A percentile compares a stretch with the other conserved stretches of the same genome.
Conservation (phyloP, 2,797 vertebrate species). For the Phyllotis vaccarum region DNA sequence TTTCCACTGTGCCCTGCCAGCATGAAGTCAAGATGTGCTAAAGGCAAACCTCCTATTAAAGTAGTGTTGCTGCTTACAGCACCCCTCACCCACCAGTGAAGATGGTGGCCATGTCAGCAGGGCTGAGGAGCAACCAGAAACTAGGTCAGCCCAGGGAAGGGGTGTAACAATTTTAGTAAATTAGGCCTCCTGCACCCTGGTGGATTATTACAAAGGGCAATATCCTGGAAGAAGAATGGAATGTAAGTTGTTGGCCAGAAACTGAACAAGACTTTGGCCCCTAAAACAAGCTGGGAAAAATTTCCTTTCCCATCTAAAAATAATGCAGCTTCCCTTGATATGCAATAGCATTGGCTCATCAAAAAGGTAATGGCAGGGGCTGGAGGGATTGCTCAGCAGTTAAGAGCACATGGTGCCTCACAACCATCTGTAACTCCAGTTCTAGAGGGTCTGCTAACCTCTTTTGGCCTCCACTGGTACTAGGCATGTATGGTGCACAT, state of each 20-base stretch:
- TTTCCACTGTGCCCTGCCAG: background rate
- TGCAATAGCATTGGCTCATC: background rate
- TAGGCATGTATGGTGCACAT: too few species aligned
- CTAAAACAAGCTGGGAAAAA: background rate
- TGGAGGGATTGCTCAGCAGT: background rate
- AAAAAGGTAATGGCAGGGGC: background rate
- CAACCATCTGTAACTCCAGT: background rate
- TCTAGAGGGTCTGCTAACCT: background rate
- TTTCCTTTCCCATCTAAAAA: slow-evolving; percentile 25
- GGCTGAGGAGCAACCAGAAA: background rate
- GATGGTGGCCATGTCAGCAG: background rate
- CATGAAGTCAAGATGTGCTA: background rate
- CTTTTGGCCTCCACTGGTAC: background rate
- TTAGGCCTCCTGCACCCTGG: background rate
- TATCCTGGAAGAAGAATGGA: slow-evolving; percentile 10
- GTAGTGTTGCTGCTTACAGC: background rate
- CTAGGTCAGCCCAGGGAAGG: background rate
- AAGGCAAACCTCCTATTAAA: slow-evolving; percentile 14
- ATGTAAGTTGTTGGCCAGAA: slow-evolving; percentile 18
- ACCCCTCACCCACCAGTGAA: background rate
- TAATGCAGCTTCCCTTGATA: background rate
- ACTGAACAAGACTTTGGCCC: background rate
- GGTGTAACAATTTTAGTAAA: background rate
- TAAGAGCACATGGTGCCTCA: background rate
- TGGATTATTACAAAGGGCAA: slow-evolving; percentile 14